These are phyloP conservation scores for Bradypodion pumilum DNA, from an alignment of 2,797 vertebrate genomes.

Conservation along the genomic window DNA sequence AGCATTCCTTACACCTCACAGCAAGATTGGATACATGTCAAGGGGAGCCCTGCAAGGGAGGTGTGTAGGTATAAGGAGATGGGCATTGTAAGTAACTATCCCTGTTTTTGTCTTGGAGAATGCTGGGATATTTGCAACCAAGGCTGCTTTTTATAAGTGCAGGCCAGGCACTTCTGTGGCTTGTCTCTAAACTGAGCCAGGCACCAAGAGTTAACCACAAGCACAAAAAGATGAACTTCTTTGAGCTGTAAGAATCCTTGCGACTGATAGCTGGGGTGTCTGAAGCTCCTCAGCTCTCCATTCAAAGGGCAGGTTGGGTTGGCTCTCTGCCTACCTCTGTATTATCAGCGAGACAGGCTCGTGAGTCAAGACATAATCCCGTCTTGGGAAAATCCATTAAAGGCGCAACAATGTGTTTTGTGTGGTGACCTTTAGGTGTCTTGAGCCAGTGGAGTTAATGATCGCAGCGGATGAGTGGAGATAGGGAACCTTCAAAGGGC, in stretches of 20 bases:
- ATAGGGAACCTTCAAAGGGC: slow-evolving; percentile 43
- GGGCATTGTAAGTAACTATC: no score
- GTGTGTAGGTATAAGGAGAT: no score
- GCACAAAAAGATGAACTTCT: neutral
- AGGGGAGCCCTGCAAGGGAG: no score
- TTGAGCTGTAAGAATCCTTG: neutral
- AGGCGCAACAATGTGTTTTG: slow-evolving; percentile 64
- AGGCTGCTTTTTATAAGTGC: neutral
- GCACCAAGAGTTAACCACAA: neutral
- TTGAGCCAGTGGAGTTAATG: slow-evolving; percentile 62
- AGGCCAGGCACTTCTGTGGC: no score
- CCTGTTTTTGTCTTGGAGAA: neutral
- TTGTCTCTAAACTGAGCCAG: neutral
- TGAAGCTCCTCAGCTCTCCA: neutral
- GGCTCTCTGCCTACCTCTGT: neutral
- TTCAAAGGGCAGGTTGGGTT: neutral
- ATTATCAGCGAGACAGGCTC: neutral
- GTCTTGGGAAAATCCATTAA: slow-evolving; percentile 60
- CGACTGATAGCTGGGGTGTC: neutral
- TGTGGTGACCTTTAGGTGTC: slow-evolving; percentile 56
- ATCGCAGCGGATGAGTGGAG: slow-evolving; percentile 46
- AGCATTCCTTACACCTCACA: no score
- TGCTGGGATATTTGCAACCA: no score
- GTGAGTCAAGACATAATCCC: slow-evolving; percentile 40
- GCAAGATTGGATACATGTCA: no score